Evolutionary conservation across 2,888 invertebrate species (phyloP), one percentile per base, ranked within the genome.

Genomic region (Candidula unifasciata): DNA sequence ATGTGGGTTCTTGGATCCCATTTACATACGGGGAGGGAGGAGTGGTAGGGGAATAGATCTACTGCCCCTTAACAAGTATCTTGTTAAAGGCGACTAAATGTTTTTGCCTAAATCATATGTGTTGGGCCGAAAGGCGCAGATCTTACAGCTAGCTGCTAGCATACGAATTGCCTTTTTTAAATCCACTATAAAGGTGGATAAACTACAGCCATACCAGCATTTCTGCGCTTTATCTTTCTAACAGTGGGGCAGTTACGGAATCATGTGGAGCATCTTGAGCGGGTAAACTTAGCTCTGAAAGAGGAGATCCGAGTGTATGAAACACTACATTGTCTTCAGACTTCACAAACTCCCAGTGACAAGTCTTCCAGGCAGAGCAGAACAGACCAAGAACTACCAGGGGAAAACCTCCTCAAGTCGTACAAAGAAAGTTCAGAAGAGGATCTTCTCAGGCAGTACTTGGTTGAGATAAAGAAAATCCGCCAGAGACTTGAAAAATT

Each of bases 391-490:
- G 64, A 76, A 64, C 52, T 44, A 18, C 60, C 73, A 24, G n/a
- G 24, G 18, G 13, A 35, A 8, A 10, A 37, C 6, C 66, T 18
- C 2, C 18, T 8, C 10, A 16, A 66, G 44, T 79, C 24, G 10
- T n/a, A 44, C 44, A 60, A 18, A n/a, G 44, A 13, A 16, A 35
- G 18, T 68, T 79, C 78, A 21, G 87, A 85, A 52, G 84, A 85
- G 10, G 84, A 86, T 24, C 74, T 89, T 13, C 84, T 91, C 52
- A 86, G 88, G 54, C 89, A 90, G 77, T 90, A 92, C 74, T 86
- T 92, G 82, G 81, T 86, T 5, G 92, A 92, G 87, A 87, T 92
- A 13, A 87, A 90, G 44, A 86, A 87, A 6, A 86, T 91, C 66
- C 82, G 92, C 33, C 84, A 87, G 21, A 87, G 89, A 52, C 86